A percentile compares a stretch with the other conserved stretches of the same genome.
These are phyloP conservation scores for Oophaga sylvatica DNA, from an alignment of 2,797 vertebrate species.

Conservation along the genomic window DNA sequence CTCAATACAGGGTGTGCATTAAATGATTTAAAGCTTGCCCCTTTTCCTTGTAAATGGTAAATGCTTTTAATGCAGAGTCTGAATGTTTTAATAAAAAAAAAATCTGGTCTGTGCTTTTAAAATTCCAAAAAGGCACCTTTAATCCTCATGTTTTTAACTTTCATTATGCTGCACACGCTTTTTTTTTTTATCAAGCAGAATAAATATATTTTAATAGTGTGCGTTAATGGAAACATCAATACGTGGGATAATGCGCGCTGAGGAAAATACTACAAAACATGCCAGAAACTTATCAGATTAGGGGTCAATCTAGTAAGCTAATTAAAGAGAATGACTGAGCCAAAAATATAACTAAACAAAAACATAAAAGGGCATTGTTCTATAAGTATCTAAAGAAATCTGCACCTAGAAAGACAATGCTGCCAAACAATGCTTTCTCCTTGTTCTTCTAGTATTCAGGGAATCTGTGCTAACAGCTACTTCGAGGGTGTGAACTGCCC, in stretches of 20 bases:
- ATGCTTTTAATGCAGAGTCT: constrained; percentile 32
- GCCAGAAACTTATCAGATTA: constrained; percentile 28
- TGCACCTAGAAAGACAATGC: not conserved
- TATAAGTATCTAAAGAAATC: not conserved
- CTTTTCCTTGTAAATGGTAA: constrained; percentile 1
- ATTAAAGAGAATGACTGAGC: constrained; percentile 5
- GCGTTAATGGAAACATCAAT: constrained; percentile 43
- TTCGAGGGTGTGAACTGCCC: constrained; percentile 56
- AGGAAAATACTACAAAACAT: constrained; percentile 22
- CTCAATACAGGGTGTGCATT: constrained; percentile 36
- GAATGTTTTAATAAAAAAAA: constrained; percentile 31
- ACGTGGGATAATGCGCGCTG: not conserved
- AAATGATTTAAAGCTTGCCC: constrained; percentile 43
- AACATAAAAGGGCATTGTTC: not conserved
- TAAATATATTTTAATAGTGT: constrained; percentile 43
- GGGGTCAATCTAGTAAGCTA: constrained; percentile 15
- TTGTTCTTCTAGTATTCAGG: constrained; percentile 23
- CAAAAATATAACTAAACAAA: not conserved
- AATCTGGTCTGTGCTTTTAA: constrained; percentile 50
- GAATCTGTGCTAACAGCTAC: constrained; percentile 26
- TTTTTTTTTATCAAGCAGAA: constrained; percentile 23
- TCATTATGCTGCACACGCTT: constrained; percentile 14
- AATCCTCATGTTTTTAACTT: constrained; percentile 13
- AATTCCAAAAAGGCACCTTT: constrained; percentile 54
- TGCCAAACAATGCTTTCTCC: constrained; percentile 7